Evolutionary conservation across 2,888 invertebrate species (phyloP), one percentile per base, ranked within the genome.

Genomic region (Ennomos fuscantarius): DNA sequence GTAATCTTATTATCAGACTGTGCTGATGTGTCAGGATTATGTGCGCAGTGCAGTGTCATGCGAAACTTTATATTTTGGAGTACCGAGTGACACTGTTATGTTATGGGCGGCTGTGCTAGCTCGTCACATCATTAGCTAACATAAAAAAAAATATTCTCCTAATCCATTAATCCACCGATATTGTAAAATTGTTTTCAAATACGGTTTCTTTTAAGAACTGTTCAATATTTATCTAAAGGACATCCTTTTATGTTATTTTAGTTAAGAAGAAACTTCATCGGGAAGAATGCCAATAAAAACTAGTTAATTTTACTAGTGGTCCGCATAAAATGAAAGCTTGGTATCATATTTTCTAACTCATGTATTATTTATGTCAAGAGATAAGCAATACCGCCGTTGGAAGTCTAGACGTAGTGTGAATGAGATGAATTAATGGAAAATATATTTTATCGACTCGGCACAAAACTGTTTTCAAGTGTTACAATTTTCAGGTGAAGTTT

Each of bases 251-350:
- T 52, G 68, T 75, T 79, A 79, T 81, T 81, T 78, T 65, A 75
- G 69, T 74, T 70, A 68, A 72, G 72, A 75, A 70, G n/a, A n/a
- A 54, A 71, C 62, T 65, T 64, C 57, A 63, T 66, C 70, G 86
- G 87, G 86, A 88, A 81, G 76, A 78, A 81, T 84, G 88, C 88
- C 87, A 89, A 87, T 89, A 85, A 83, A 82, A 83, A 82, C 82
- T 79, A 76, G 82, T 87, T 88, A 87, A 88, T 88, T 87, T 87
- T 77, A 79, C 79, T 79, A 83, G 80, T 80, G 76, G 79, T 73
- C 78, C 71, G 75, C 73, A 76, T 79, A 82, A 81, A 83, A 84
- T 81, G 78, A 80, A 82, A 82, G 76, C 75, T 76, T 68, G 76
- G 76, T 81, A 81, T 83, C 81, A 85, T 86, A 87, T 86, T 86